Conservation (phyloP, 2,888 invertebrate genomes). For the Polymixis lichenea region DNA sequence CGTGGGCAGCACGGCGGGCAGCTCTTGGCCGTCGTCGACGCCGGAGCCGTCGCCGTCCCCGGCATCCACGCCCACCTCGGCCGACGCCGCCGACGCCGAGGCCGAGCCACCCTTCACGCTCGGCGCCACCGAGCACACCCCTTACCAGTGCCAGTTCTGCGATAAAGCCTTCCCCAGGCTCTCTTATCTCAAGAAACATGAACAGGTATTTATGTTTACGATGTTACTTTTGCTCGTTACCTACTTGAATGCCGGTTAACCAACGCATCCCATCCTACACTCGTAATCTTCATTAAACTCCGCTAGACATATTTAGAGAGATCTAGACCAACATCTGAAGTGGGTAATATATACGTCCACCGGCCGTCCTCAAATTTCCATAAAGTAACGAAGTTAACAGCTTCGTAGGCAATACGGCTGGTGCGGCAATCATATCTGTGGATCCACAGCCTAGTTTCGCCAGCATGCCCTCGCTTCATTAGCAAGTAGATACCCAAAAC, state of each 20-base stretch:
- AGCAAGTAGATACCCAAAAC: slow-evolving; percentile 90
- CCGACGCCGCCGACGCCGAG: slow-evolving; percentile 92
- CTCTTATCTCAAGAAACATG: slow-evolving; percentile 97
- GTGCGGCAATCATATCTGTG: slow-evolving; percentile 84
- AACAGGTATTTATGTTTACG: slow-evolving; percentile 92
- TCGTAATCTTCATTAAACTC: slow-evolving; percentile 34
- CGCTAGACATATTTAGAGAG: slow-evolving; percentile 35
- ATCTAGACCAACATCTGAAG: slow-evolving; percentile 43
- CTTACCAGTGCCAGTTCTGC: slow-evolving; percentile 97
- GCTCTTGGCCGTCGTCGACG: slow-evolving; percentile 93
- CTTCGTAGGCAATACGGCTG: slow-evolving; percentile 80
- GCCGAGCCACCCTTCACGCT: slow-evolving; percentile 92
- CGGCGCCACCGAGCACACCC: slow-evolving; percentile 93
- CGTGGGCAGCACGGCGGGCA: slow-evolving; percentile 92
- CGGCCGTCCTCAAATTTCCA: slow-evolving; percentile 70
- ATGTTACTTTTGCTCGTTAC: slow-evolving; percentile 18
- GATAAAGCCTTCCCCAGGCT: slow-evolving; percentile 97
- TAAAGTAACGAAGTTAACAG: slow-evolving; percentile 80
- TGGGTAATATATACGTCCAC: slow-evolving; percentile 60
- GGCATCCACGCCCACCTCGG: slow-evolving; percentile 92
- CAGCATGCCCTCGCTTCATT: slow-evolving; percentile 85
- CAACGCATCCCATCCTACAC: slow-evolving; percentile 36
- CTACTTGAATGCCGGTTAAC: slow-evolving; percentile 16
- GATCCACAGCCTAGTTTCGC: slow-evolving; percentile 85
- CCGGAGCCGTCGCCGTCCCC: slow-evolving; percentile 91